phyloP scores from a whole-genome alignment of 1,140 invertebrate genomes.

The Drosophila equinoxialis region DNA sequence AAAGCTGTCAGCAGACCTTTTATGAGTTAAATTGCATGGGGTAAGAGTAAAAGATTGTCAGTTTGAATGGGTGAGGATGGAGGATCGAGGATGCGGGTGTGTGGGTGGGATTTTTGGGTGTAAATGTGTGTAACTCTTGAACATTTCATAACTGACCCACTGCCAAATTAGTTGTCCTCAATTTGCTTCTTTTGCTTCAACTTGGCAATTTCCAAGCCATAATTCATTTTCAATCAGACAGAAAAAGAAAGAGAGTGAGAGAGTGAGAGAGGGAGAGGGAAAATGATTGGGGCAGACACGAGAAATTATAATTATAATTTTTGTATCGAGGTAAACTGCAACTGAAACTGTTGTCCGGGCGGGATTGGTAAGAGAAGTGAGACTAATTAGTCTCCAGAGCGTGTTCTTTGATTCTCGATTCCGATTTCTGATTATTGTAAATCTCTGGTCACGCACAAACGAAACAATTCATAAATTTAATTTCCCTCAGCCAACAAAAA shows the following conservation, averaged over 20 bases:
- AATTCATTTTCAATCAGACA: conserved; percentile 58
- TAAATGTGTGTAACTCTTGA: conserved; percentile 3
- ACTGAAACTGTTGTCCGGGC: not conserved
- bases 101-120: conserved; percentile 10
- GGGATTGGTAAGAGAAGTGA: not conserved
- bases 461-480: conserved; percentile 82
- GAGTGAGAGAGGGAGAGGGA: not conserved
- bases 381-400: conserved; percentile 80
- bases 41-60: not conserved
- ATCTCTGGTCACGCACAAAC: conserved; percentile 80
- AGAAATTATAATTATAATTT: conserved; percentile 79
- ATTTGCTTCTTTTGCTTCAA: conserved; percentile 20
- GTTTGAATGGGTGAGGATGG: not conserved
- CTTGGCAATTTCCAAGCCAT: conserved; percentile 37
- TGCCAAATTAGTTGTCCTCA: conserved; percentile 46
- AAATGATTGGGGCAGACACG: conserved; percentile 44
- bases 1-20: conserved; percentile 70
- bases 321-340: conserved; percentile 15
- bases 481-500: conserved; percentile 45
- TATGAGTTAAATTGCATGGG: conserved; percentile 36
- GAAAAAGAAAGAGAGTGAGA: conserved; percentile 29
- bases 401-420: conserved; percentile 78
- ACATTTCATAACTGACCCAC: conserved; percentile 25
- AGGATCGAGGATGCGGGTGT: not conserved
- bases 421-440: conserved; percentile 80